Evolutionary conservation across 2,113 vertebrate species (phyloP).

Genomic region (Prolemur simus): DNA sequence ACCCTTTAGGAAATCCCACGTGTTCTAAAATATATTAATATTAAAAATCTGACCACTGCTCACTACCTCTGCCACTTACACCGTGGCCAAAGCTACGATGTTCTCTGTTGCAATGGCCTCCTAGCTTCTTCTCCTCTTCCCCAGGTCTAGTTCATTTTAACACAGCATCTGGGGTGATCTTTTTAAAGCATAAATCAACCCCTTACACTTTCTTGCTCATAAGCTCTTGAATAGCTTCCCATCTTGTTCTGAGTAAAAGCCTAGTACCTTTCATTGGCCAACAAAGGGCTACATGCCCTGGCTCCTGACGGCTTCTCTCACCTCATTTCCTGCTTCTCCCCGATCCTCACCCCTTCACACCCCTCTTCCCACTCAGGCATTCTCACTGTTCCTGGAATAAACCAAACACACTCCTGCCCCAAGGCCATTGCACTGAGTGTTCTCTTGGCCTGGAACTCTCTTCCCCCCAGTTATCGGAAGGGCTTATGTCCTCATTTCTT

Average conservation of each 20-base stretch:
- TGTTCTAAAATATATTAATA: not conserved
- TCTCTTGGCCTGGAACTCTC: not conserved
- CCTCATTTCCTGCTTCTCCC: not conserved
- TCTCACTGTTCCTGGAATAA: not conserved
- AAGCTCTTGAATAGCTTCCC: not conserved
- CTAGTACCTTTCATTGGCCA: not conserved
- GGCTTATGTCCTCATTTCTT: not conserved
- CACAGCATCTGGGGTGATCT: not conserved
- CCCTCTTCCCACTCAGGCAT: not conserved
- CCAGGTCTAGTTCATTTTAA: not conserved
- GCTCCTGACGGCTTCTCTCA: not conserved
- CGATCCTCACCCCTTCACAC: rapidly evolving
- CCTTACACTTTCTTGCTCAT: not conserved
- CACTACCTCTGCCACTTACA: rapidly evolving
- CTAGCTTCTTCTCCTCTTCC: not conserved
- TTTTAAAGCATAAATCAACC: not conserved
- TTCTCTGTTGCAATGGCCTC: not conserved
- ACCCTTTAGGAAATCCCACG: not conserved
- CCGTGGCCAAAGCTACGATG: rapidly evolving
- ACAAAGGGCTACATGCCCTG: not conserved
- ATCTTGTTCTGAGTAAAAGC: not conserved
- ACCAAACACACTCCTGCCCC: not conserved
- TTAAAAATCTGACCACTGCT: not conserved
- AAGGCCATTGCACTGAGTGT: not conserved
- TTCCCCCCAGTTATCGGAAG: not conserved